These are phyloP conservation scores for Mixornis gularis DNA, from an alignment of 2,113 vertebrate genomes.

Conservation along the genomic window DNA sequence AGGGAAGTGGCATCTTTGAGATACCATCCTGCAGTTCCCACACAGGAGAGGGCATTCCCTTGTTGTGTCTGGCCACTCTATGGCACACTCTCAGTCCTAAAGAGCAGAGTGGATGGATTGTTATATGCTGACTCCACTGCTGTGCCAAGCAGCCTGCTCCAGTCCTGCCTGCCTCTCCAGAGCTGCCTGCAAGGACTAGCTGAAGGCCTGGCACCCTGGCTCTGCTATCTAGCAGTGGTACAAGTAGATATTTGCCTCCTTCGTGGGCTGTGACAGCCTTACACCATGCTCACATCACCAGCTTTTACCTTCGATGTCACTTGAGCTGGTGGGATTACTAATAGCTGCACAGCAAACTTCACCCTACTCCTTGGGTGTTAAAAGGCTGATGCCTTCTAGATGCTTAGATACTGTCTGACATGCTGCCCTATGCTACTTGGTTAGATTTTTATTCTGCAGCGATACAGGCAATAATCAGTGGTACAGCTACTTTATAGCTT, in stretches of 20 bases:
- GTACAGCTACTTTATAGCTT: not conserved
- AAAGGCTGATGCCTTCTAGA: not conserved
- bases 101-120: fast-evolving
- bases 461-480: not conserved
- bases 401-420: not conserved
- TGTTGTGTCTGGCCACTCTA: not conserved
- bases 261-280: fast-evolving
- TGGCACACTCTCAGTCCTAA: not conserved
- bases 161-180: not conserved
- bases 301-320: not conserved
- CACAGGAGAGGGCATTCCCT: not conserved
- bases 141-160: fast-evolving
- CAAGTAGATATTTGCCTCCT: not conserved
- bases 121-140: not conserved
- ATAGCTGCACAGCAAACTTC: not conserved
- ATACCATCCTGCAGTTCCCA: not conserved
- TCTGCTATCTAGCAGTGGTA: not conserved
- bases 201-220: not conserved
- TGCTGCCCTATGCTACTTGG: not conserved
- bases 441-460: not conserved
- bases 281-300: not conserved
- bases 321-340: not conserved
- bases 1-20: not conserved
- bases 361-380: not conserved
- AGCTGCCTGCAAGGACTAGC: not conserved